Evolutionary conservation across 1,140 invertebrate genomes (phyloP).

Genomic region (Drosophila seguyi): DNA sequence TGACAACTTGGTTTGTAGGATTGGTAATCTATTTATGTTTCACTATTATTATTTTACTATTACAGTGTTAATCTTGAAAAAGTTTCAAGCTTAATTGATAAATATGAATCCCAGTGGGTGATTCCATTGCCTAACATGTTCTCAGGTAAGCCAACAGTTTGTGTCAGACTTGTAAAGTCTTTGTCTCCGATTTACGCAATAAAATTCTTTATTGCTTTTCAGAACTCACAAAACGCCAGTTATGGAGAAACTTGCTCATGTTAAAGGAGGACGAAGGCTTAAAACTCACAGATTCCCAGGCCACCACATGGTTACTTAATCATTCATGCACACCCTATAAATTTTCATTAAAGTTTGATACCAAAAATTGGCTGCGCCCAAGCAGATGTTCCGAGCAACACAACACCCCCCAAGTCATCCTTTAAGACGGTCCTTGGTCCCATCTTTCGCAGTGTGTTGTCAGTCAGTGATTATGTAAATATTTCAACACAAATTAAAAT

Average conservation of each 20-base stretch:
- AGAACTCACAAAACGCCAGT: conserved; percentile 44
- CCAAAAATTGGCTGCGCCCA: conserved; percentile 57
- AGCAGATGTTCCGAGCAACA: conserved; percentile 56
- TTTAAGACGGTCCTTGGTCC: conserved; percentile 26
- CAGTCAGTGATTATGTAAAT: conserved; percentile 84
- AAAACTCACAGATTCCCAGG: conserved; percentile 22
- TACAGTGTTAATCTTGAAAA: no score
- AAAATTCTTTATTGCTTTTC: conserved; percentile 57
- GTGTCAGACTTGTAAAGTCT: conserved; percentile 1
- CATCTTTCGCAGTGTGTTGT: conserved; percentile 56
- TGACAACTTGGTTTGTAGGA: no score
- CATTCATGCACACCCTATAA: conserved; percentile 82
- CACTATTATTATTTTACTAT: neutral
- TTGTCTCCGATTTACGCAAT: conserved; percentile 37
- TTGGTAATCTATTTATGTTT: no score
- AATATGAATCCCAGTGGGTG: no score
- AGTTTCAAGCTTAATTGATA: neutral
- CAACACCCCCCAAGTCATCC: neutral
- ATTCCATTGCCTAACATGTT: neutral
- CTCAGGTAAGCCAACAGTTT: conserved; percentile 12
- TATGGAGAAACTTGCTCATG: conserved; percentile 15
- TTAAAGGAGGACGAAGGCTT: conserved; percentile 39
- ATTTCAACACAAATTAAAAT: conserved; percentile 84
- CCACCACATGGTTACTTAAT: conserved; percentile 67
- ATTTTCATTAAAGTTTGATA: conserved; percentile 84